Conservation (phyloP, 2,113 vertebrate species). For the Triplophysa tibetana region DNA sequence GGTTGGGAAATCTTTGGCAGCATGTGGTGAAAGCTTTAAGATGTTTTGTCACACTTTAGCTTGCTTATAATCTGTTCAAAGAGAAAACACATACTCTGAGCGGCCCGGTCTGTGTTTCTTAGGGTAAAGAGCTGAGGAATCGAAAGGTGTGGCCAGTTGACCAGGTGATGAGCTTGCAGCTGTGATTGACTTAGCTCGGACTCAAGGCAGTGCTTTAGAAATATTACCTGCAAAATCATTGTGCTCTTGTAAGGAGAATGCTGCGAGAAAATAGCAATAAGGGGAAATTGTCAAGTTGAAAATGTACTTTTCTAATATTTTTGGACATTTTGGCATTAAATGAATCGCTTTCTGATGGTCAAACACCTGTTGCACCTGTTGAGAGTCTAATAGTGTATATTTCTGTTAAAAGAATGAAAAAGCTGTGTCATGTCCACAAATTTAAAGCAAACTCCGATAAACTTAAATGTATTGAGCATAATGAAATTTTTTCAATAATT, state of each 20-base stretch:
- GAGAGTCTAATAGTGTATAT: not conserved
- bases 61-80: constrained; percentile 85
- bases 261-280: too few species aligned
- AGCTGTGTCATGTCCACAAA: not conserved
- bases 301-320: too few species aligned
- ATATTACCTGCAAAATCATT: constrained; percentile 36
- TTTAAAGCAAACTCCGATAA: too few species aligned
- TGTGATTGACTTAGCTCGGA: not conserved
- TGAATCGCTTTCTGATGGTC: not conserved
- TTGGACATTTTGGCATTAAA: not conserved
- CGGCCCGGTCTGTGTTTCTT: constrained; percentile 59
- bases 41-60: constrained; percentile 88
- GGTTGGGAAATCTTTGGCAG: constrained; percentile 77
- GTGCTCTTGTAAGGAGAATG: too few species aligned
- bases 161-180: not conserved
- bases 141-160: constrained; percentile 16
- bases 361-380: constrained; percentile 13
- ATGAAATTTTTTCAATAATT: too few species aligned
- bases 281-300: too few species aligned
- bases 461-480: too few species aligned
- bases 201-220: constrained; percentile 21
- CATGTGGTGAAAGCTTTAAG: constrained; percentile 83
- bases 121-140: constrained; percentile 40
- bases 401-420: not conserved
- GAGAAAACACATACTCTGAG: constrained; percentile 72